A percentile compares a stretch with the other conserved stretches of the same genome.
These are phyloP conservation scores for Amiota communis DNA, from an alignment of 2,888 invertebrate species.

Conservation along the genomic window DNA sequence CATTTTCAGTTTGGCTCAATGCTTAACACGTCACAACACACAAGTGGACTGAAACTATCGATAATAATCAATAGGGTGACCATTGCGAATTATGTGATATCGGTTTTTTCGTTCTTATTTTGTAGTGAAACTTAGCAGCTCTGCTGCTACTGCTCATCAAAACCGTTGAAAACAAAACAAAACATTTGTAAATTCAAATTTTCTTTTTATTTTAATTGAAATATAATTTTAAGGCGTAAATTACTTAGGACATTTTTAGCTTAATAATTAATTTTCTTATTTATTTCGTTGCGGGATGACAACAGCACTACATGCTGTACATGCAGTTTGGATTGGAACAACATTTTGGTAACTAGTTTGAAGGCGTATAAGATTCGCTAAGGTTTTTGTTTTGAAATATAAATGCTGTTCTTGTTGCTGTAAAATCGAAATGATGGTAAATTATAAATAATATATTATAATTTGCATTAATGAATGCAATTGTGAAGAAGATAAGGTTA, in stretches of 20 bases:
- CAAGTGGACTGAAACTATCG: too few species aligned
- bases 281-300: neutral
- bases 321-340: constrained; percentile 3
- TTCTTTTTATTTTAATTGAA: constrained; percentile 12
- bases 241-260: constrained; percentile 11
- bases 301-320: constrained; percentile 5
- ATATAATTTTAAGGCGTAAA: constrained; percentile 16
- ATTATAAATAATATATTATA: constrained; percentile 51
- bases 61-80: neutral
- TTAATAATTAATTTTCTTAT: neutral
- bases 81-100: too few species aligned
- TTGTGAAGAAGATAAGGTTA: neutral
- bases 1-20: constrained; percentile 42
- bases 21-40: neutral
- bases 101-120: too few species aligned
- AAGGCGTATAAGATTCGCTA: constrained; percentile 7
- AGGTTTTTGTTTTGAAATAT: constrained; percentile 1
- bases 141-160: neutral
- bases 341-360: constrained; percentile 13
- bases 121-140: neutral
- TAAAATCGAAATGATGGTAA: constrained; percentile 34
- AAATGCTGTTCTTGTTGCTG: constrained; percentile 7
- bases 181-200: neutral
- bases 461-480: neutral
- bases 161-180: neutral